Evolutionary conservation across 2,888 invertebrate species (phyloP), one percentile per base, ranked within the genome.

Genomic region (Tholera decimalis): DNA sequence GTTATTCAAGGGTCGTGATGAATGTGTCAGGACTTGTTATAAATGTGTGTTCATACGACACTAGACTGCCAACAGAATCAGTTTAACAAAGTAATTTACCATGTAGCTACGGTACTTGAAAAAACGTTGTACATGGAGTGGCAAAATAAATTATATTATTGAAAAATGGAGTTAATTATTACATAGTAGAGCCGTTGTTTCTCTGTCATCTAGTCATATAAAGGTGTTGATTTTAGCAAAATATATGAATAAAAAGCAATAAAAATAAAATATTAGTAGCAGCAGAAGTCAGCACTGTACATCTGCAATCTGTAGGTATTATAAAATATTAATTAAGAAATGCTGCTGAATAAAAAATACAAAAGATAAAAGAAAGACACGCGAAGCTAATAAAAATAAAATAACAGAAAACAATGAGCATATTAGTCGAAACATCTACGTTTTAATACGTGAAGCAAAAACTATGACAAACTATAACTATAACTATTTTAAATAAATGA

Each of bases 21-120:
- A 77, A 79, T 70, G 47, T 47, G 41, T 51, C 37, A 24, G 37
- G 51, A 62, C 67, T 22, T 3, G 56, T 77, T 72, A 83, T 80
- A 73, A 83, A 82, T 79, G 70, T 55, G 39, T 46, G 41, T 55
- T 50, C 66, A 70, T 61, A 57, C 43, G 59, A 72, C 41, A 59
- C 49, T 24, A 13, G 54, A 56, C 50, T 44, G 46, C 6, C 22
- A 47, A 35, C 35, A 47, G 11, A 20, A 63, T 24, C 15, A 39
- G 18, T 20, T 24, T 7, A 54, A 43, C 43, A 22, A 49, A 28
- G 9, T 43, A 26, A 28, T 49, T 20, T 13, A 61, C 30, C 15
- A n/a, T 1, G 18, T 9, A 11, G 22, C 11, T n/a, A 4, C 24
- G 2, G 22, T 46, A 20, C 33, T 22, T 8, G 6, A 2, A 30